Base-by-base conservation (phyloP, 1,140 invertebrate genomes). In the Ooceraea biroi region DNA sequence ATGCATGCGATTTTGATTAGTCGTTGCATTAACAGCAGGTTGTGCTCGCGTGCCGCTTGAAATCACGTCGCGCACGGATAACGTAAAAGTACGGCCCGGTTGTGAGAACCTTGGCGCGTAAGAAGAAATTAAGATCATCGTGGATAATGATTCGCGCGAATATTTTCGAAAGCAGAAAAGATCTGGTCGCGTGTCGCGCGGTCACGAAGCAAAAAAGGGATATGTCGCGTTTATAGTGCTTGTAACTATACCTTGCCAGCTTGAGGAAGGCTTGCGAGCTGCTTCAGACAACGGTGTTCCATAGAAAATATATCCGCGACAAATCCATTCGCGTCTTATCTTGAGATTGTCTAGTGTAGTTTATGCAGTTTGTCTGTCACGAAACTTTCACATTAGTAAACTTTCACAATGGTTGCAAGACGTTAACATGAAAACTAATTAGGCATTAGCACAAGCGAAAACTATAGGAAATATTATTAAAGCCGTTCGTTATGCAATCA, bases 111-210 rank as follows among this genome's bases (percentile, higher is more conserved):
- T 87, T 87, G 85, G 65, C 69, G 84, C 52, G 63, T 63, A 85
- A 83, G 84, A 52, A 76, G 85, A 83, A 87, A 87, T 86, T 86
- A 87, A 87, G 85, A 87, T 87, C 30, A 80, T 58, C 63, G 25
- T n/a, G 77, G 85, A 86, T 87, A 86, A 76, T 44, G 19, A 85
- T 80, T 58, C 14, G 50, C 3, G 48, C 36, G 52, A 61, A 58
- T n/a, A n/a, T n/a, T 85, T 86, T 82, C n/a, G 52, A 65, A 68
- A 77, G 50, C 48, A 66, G 46, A 60, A 71, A 57, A 46, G 41
- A 85, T 65, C 30, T n/a, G 36, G 4, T 86, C 30, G 63, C 61
- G 71, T 83, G 69, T 71, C 41, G 52, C 17, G 17, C 25, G 48
- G n/a, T 27, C 19, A 57, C 41, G 66, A 77, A 52, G 48, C 19